Evolutionary conservation across 2,888 invertebrate genomes (phyloP).

Genomic region (Rhimphoctona megacephalus): DNA sequence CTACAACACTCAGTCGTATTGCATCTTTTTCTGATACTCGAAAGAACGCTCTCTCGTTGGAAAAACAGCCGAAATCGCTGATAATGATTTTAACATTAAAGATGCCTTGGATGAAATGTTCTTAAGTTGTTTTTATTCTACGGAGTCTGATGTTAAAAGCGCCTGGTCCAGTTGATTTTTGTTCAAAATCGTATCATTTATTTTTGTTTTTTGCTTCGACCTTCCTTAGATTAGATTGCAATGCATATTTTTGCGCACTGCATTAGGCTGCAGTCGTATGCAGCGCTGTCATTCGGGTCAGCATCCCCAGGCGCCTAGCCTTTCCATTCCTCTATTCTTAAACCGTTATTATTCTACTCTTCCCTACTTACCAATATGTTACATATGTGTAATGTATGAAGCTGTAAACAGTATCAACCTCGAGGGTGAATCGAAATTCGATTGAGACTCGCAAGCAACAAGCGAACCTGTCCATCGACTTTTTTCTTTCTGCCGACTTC

Average conservation of each 20-base stretch:
- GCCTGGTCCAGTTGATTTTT: background rate
- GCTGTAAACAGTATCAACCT: background rate
- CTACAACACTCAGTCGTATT: conserved; percentile 48
- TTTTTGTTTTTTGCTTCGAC: background rate
- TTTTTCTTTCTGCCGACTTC: conserved; percentile 51
- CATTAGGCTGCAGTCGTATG: conserved; percentile 62
- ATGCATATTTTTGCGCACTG: conserved; percentile 22
- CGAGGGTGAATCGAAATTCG: conserved; percentile 7
- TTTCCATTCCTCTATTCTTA: background rate
- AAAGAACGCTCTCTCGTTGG: conserved; percentile 39
- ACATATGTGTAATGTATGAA: background rate
- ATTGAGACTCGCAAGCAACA: conserved; percentile 55
- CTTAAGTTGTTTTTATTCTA: background rate
- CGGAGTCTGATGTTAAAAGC: background rate
- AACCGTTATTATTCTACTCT: background rate
- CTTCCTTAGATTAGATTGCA: background rate
- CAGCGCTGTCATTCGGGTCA: conserved; percentile 55
- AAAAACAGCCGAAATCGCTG: conserved; percentile 18
- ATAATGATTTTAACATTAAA: background rate
- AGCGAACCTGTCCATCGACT: conserved; percentile 65
- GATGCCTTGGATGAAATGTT: background rate
- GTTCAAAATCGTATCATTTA: background rate
- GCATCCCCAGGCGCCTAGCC: conserved; percentile 46
- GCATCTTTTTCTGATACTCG: conserved; percentile 11
- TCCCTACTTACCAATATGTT: background rate